Conservation (phyloP, 2,113 vertebrate genomes). For the Dinomys branickii region DNA sequence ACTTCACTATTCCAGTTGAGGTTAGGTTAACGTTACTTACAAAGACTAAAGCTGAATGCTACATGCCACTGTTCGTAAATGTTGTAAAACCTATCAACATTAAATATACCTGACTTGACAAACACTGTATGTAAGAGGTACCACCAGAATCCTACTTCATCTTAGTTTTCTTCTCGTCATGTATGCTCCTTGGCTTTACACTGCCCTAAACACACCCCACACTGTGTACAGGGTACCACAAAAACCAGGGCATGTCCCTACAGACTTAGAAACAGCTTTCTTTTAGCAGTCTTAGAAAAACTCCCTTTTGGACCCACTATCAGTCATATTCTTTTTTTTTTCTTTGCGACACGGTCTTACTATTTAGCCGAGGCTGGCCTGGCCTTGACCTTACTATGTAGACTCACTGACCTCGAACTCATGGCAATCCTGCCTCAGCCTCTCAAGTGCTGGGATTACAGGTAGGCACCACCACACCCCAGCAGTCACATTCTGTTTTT, state of each 20-base stretch:
- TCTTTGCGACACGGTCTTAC: background rate
- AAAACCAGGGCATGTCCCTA: background rate
- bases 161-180: background rate
- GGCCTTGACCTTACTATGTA: background rate
- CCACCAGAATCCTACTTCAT: background rate
- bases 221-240: background rate
- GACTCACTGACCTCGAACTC: background rate
- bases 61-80: background rate
- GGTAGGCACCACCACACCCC: background rate
- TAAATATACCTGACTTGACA: background rate
- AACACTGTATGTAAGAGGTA: background rate
- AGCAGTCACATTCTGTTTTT: background rate
- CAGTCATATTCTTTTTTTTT: background rate
- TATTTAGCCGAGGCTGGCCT: background rate
- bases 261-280: background rate
- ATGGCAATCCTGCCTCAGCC: background rate
- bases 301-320: background rate
- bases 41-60: constrained; percentile 24
- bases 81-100: background rate
- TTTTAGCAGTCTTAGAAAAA: background rate
- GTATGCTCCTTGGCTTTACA: background rate
- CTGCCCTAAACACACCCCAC: background rate
- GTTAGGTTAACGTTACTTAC: background rate
- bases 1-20: background rate
- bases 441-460: background rate